phyloP scores from a whole-genome alignment of 2,888 invertebrate genomes.

The Agrotis exclamationis region DNA sequence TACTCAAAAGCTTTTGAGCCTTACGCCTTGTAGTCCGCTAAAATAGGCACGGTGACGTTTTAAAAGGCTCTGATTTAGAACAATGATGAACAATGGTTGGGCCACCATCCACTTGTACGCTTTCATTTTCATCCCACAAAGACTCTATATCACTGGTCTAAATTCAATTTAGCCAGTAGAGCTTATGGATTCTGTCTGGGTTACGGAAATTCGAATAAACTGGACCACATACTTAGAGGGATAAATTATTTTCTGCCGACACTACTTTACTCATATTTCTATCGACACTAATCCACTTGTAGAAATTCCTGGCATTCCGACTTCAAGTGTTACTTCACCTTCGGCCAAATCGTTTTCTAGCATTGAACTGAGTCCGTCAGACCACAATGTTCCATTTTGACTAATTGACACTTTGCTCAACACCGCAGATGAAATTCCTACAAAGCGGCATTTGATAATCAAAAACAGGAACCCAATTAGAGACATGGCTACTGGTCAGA shows the following conservation, averaged over 20 bases:
- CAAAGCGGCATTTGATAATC: conserved; percentile 8
- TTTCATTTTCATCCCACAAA: conserved; percentile 24
- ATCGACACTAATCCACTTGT: background rate
- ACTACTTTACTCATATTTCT: background rate
- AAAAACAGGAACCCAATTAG: conserved; percentile 34
- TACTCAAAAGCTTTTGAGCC: conserved; percentile 29
- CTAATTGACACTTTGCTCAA: conserved; percentile 15
- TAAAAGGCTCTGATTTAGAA: conserved; percentile 15
- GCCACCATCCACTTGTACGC: conserved; percentile 13
- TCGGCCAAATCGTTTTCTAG: background rate
- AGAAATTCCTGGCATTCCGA: conserved; percentile 10
- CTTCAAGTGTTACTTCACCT: background rate
- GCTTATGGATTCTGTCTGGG: background rate
- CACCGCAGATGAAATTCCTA: conserved; percentile 6
- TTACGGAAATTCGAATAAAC: background rate
- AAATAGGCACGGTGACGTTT: conserved; percentile 30
- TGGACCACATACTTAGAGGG: too few species aligned
- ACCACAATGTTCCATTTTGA: conserved; percentile 7
- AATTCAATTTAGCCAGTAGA: background rate
- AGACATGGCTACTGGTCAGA: conserved; percentile 2
- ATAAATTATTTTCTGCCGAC: background rate
- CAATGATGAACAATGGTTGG: conserved; percentile 16
- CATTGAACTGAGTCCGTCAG: background rate
- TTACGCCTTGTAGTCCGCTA: conserved; percentile 18
- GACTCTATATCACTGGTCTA: background rate